These are phyloP conservation scores for Cataglyphis hispanica DNA, from an alignment of 1,140 invertebrate genomes.

Conservation along the genomic window DNA sequence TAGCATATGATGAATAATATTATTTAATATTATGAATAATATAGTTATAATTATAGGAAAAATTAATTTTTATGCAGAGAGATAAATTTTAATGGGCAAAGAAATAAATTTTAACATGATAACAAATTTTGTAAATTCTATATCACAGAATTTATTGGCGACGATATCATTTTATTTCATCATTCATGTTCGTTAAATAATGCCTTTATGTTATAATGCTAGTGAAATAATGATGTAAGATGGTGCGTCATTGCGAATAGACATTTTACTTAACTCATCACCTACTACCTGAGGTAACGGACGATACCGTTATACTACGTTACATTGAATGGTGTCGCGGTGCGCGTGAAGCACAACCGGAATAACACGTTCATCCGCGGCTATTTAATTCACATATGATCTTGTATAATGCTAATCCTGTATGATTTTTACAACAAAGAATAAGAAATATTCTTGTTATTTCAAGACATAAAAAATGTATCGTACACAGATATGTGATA, in stretches of 20 bases:
- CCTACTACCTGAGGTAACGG: constrained; percentile 4
- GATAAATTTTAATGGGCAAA: not conserved
- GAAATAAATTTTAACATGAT: not conserved
- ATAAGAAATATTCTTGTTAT: not conserved
- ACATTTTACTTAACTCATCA: not conserved
- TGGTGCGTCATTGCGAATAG: not conserved
- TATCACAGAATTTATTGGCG: not conserved
- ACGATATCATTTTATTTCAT: not conserved
- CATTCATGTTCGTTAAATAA: not conserved
- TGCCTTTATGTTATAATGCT: not conserved
- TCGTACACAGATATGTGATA: not conserved
- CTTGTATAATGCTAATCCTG: no score
- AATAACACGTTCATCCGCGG: not conserved
- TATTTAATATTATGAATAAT: no score
- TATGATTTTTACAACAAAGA: no score
- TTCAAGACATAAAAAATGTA: not conserved
- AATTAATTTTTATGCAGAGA: not conserved
- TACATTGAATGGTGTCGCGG: constrained; percentile 25
- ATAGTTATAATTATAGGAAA: not conserved
- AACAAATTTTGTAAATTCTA: not conserved
- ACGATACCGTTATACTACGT: constrained; percentile 35
- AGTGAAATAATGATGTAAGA: constrained; percentile 9
- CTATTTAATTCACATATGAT: not conserved
- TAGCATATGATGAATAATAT: no score
- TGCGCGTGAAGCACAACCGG: not conserved